Evolutionary conservation across 2,888 invertebrate species (phyloP).

Genomic region (Tipula helvola): DNA sequence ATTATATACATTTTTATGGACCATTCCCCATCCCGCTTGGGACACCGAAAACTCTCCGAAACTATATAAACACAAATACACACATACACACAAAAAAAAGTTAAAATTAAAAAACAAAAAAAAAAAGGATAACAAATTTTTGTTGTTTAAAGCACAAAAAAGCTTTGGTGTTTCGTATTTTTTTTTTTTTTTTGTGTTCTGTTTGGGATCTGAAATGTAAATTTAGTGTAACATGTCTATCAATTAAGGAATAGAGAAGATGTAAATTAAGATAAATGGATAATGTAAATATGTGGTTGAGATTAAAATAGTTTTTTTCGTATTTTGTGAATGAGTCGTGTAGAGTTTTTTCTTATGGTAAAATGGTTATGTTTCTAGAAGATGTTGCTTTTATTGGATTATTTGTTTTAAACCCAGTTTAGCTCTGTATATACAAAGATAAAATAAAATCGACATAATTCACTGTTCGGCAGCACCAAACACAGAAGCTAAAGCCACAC

Average conservation of each 20-base stretch:
- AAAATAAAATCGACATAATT: background rate
- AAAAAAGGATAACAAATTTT: background rate
- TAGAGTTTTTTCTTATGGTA: background rate
- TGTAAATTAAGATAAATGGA: constrained; percentile 4
- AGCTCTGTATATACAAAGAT: background rate
- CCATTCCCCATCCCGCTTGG: background rate
- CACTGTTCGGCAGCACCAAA: background rate
- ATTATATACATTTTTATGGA: background rate
- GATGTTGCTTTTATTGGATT: background rate
- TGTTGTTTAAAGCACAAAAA: background rate
- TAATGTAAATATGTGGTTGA: constrained; percentile 4
- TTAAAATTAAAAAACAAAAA: background rate
- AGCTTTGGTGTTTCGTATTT: background rate
- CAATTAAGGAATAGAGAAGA: background rate
- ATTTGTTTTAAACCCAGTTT: background rate
- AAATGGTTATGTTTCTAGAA: background rate
- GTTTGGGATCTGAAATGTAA: background rate
- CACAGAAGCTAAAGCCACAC: background rate
- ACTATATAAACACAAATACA: background rate
- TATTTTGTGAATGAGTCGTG: background rate
- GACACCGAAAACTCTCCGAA: background rate
- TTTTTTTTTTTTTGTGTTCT: background rate
- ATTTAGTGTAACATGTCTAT: constrained; percentile 4
- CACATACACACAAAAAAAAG: background rate
- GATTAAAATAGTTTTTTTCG: background rate